Conservation (phyloP, 2,888 invertebrate species). For the Drosophila nigricruria region DNA sequence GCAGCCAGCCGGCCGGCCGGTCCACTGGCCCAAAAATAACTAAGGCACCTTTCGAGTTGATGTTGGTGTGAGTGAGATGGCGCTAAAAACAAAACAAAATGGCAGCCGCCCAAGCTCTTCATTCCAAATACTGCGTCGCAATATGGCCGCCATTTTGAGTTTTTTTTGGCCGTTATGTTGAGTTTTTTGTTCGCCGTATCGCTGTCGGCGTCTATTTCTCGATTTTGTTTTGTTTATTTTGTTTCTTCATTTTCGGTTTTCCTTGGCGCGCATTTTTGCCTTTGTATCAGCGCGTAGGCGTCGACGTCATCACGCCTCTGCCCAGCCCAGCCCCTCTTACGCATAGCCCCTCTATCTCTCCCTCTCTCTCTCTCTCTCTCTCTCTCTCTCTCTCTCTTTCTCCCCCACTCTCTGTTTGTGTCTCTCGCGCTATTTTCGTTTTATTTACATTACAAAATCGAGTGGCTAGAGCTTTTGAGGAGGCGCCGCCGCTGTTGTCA, state of each 20-base stretch:
- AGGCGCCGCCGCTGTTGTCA: conserved; percentile 35
- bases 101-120: conserved; percentile 65
- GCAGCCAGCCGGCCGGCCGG: conserved; percentile 33
- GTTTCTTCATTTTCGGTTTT: conserved; percentile 52
- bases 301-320: conserved; percentile 65
- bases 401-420: neutral
- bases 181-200: conserved; percentile 29
- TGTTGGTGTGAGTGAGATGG: conserved; percentile 41
- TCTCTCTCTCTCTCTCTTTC: neutral
- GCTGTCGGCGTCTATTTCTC: conserved; percentile 42
- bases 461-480: conserved; percentile 4
- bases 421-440: conserved; percentile 55
- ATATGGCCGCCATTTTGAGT: conserved; percentile 74
- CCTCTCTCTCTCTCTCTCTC: neutral
- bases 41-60: conserved; percentile 18
- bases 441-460: conserved; percentile 70
- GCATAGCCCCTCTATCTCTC: neutral
- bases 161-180: conserved; percentile 65
- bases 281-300: conserved; percentile 52
- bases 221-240: conserved; percentile 70
- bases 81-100: conserved; percentile 66
- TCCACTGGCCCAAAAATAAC: conserved; percentile 15
- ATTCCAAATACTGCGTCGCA: conserved; percentile 68
- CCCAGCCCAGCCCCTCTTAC: neutral
- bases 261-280: conserved; percentile 41